These are phyloP conservation scores for Myodes glareolus DNA, from an alignment of 2,113 vertebrate species.

Conservation along the genomic window DNA sequence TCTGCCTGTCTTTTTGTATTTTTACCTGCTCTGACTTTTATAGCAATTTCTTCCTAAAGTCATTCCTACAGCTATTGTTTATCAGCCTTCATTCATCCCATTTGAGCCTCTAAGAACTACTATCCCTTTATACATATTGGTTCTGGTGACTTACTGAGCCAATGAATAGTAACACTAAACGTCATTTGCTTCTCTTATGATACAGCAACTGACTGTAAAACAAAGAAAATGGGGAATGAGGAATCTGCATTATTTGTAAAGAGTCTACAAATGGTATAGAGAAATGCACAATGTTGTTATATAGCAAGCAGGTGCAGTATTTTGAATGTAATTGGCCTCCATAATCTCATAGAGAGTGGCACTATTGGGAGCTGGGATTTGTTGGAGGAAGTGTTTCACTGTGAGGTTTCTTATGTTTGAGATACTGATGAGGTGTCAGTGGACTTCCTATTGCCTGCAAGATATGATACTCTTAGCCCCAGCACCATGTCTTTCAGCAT, in stretches of 20 bases:
- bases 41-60: not conserved
- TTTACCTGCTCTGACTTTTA: not conserved
- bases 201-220: not conserved
- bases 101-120: not conserved
- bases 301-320: not conserved
- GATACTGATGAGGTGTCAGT: not conserved
- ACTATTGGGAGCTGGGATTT: not conserved
- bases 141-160: not conserved
- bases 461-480: not conserved
- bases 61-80: not conserved
- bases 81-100: not conserved
- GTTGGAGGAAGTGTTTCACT: not conserved
- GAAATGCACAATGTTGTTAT: not conserved
- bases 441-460: not conserved
- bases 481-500: not conserved
- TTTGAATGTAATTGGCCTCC: not conserved
- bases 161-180: constrained; percentile 17
- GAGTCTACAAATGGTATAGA: not conserved
- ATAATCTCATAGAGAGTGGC: not conserved
- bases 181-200: not conserved
- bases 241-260: not conserved
- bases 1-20: not conserved
- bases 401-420: not conserved
- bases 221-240: not conserved
- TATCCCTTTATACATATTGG: not conserved